Evolutionary conservation across 2,888 invertebrate species (phyloP).

Genomic region (Heliconius erato): DNA sequence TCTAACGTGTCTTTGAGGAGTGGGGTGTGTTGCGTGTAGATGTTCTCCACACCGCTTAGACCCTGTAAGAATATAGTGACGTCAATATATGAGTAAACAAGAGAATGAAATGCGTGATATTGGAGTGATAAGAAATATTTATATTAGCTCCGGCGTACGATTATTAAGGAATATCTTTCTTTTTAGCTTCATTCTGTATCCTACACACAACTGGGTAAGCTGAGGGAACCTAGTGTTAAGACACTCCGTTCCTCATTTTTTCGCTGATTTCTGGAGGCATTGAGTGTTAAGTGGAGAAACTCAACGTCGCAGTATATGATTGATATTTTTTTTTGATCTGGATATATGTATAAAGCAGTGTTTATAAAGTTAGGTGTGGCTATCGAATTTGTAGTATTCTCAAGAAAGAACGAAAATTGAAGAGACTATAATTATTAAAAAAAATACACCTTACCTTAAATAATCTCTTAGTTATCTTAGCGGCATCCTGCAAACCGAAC

Average conservation of each 20-base stretch:
- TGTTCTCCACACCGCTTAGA: slow-evolving; percentile 98
- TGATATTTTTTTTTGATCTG: no score
- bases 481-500: slow-evolving; percentile 93
- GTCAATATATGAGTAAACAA: no score
- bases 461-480: slow-evolving; percentile 95
- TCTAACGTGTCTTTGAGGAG: slow-evolving; percentile 95
- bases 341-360: no score
- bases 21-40: slow-evolving; percentile 99
- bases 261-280: no score
- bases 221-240: neutral
- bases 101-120: no score
- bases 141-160: no score
- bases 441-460: slow-evolving; percentile 87
- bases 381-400: no score
- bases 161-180: no score
- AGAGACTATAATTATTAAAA: no score
- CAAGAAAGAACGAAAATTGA: no score
- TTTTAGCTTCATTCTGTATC: neutral
- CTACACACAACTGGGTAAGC: neutral
- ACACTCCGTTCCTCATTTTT: neutral
- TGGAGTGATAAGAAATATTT: no score
- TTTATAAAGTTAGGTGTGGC: no score
- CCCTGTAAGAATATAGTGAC: slow-evolving; percentile 80
- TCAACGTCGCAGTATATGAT: neutral
- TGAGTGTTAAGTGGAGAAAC: neutral